Conservation (phyloP, 2,888 invertebrate species). For the Cyclophora albipunctata region DNA sequence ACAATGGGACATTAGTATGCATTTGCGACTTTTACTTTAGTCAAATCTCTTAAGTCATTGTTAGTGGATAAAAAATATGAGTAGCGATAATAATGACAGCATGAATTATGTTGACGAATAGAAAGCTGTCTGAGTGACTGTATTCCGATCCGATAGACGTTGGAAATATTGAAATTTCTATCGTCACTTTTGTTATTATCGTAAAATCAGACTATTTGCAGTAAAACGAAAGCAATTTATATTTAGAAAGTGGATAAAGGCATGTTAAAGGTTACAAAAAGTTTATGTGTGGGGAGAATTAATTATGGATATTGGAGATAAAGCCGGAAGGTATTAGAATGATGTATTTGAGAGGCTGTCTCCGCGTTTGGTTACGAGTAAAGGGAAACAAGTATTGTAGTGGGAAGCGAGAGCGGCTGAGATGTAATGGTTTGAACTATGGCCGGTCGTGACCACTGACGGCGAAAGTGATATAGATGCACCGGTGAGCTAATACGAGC, state of each 20-base stretch:
- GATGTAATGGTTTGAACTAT: slow-evolving; percentile 34
- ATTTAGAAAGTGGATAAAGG: slow-evolving; percentile 7
- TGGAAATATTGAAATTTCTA: slow-evolving; percentile 20
- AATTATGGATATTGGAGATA: slow-evolving; percentile 20
- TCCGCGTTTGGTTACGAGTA: neutral
- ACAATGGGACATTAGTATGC: slow-evolving; percentile 55
- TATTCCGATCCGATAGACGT: slow-evolving; percentile 25
- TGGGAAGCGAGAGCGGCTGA: slow-evolving; percentile 26
- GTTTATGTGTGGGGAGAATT: neutral
- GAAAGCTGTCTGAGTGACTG: slow-evolving; percentile 37
- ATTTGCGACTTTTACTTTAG: slow-evolving; percentile 52
- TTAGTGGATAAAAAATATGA: slow-evolving; percentile 32
- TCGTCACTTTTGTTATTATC: slow-evolving; percentile 11
- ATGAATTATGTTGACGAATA: slow-evolving; percentile 41
- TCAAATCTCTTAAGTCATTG: slow-evolving; percentile 41
- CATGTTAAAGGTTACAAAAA: neutral
- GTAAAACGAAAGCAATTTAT: slow-evolving; percentile 13
- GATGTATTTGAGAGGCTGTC: no score
- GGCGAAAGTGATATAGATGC: slow-evolving; percentile 42
- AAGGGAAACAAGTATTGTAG: slow-evolving; percentile 3
- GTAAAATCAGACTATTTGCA: slow-evolving; percentile 17
- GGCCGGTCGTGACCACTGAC: slow-evolving; percentile 39
- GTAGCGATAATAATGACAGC: slow-evolving; percentile 39
- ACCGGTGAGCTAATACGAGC: slow-evolving; percentile 34
- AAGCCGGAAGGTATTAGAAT: slow-evolving; percentile 4